Base-by-base conservation (phyloP, 1,140 invertebrate species). In the Zaprionus taronus region DNA sequence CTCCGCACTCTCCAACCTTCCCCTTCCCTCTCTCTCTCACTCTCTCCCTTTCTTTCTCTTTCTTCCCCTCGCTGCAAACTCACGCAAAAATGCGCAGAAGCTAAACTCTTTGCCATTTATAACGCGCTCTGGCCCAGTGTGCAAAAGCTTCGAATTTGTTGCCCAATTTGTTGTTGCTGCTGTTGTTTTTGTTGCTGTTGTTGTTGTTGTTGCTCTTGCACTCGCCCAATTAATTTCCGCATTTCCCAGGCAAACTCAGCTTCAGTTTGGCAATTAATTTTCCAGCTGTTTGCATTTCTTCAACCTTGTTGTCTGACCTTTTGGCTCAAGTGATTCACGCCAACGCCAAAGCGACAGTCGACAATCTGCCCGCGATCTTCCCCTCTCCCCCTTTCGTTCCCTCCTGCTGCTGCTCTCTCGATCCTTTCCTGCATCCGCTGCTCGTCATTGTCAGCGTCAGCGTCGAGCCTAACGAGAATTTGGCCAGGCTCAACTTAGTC, bases 71-170 rank as follows among this genome's bases (percentile, higher is more conserved):
- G 61, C 60, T 70, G 5, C 2, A 6, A n/a, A n/a, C 15, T 76
- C 85, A 90, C 85, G 85, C 85, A 90, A 90, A 85, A 90, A 90
- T 90, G 85, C 85, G 85, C 85, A 90, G 85, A 85, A 90, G 85
- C 85, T 67, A 75, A 81, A 90, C 65, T 70, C 47, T 90, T 89
- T 80, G 79, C 79, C 76, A 89, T 90, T 90, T 90, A 75, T 89
- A 73, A 73, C 49, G 49, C 60, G 51, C 60, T 90, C 81, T 89
- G 71, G 58, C 41, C 72, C 58, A 74, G 64, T 36, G 61, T 64
- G 24, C 64, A 31, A 44, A 80, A 68, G 68, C 36, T 70, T 61
- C 57, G 68, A 85, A 90, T 90, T 90, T 90, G 85, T 82, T 90
- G 85, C 64, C 85, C 85, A 90, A 90, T 90, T 90, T 90, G 85